phyloP scores from a whole-genome alignment of 2,888 invertebrate genomes.

The Argyra leucocephala region DNA sequence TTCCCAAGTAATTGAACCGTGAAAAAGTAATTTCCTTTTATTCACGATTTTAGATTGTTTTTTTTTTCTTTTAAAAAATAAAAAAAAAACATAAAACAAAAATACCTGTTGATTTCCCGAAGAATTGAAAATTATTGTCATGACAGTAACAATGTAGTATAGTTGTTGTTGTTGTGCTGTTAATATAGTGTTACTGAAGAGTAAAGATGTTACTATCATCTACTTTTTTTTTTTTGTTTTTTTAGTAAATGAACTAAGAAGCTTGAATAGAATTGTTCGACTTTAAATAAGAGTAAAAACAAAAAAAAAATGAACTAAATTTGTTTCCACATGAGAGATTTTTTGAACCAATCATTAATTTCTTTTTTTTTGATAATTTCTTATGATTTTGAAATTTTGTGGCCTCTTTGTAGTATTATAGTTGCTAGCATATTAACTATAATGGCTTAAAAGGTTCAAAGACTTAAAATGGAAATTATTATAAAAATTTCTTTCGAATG shows the following conservation, averaged over 20 bases:
- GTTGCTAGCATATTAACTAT: too few relatives aligned
- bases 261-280: neutral
- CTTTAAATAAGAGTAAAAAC: neutral
- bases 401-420: too few relatives aligned
- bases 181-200: neutral
- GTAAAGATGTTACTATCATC: neutral
- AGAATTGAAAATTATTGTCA: slow-evolving; percentile 2
- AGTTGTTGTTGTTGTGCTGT: too few relatives aligned
- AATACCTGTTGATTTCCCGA: neutral
- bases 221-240: neutral
- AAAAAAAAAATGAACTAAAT: neutral
- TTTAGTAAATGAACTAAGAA: too few relatives aligned
- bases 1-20: slow-evolving; percentile 3
- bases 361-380: too few relatives aligned
- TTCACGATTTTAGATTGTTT: neutral
- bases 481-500: too few relatives aligned
- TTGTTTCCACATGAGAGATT: neutral
- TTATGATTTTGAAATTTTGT: too few relatives aligned
- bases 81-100: neutral
- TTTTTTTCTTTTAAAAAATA: neutral
- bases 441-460: too few relatives aligned
- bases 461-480: too few relatives aligned
- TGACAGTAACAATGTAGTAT: neutral
- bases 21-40: slow-evolving; percentile 1
- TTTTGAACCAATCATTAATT: neutral